A percentile compares a stretch with the other conserved stretches of the same genome.
phyloP scores from a whole-genome alignment of 2,888 invertebrate genomes.

The Callosobruchus maculatus region DNA sequence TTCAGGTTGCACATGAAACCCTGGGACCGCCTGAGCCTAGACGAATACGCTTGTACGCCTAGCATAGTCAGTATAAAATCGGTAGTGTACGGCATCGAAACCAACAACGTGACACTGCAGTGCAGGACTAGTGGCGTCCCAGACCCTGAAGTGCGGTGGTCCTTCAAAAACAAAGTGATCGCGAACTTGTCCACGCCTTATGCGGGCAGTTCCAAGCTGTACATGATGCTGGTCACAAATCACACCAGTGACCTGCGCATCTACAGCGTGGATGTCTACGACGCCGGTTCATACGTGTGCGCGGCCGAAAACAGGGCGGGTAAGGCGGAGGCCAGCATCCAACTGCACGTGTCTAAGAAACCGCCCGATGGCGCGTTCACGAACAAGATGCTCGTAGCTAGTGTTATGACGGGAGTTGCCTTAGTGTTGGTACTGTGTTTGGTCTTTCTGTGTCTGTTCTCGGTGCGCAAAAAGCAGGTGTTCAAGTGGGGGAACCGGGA shows the following conservation, averaged over 20 bases:
- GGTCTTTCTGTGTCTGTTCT: conserved; percentile 62
- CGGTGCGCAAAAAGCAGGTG: conserved; percentile 59
- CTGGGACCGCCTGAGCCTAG: conserved; percentile 73
- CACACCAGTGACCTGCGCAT: conserved; percentile 72
- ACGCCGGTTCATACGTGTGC: conserved; percentile 74
- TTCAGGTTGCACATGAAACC: conserved; percentile 55
- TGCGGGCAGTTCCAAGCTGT: conserved; percentile 57
- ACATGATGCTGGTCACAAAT: conserved; percentile 54
- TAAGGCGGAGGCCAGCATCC: conserved; percentile 69
- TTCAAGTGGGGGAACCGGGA: conserved; percentile 52
- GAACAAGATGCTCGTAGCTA: conserved; percentile 61
- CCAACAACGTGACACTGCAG: conserved; percentile 68
- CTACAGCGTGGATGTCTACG: conserved; percentile 67
- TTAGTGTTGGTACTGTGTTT: conserved; percentile 65
- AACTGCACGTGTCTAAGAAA: conserved; percentile 65
- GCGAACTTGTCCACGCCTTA: conserved; percentile 58
- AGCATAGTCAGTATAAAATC: conserved; percentile 61
- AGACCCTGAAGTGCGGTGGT: conserved; percentile 70
- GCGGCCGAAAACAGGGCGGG: conserved; percentile 80
- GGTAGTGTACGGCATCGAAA: conserved; percentile 64
- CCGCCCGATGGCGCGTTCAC: conserved; percentile 59
- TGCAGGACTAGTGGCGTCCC: conserved; percentile 70
- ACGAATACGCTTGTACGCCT: conserved; percentile 78
- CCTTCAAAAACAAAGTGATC: conserved; percentile 65
- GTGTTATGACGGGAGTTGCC: conserved; percentile 63